A percentile compares a stretch with the other conserved stretches of the same genome.
Conservation (phyloP, 2,113 vertebrate species). For the Tenrec ecaudatus region DNA sequence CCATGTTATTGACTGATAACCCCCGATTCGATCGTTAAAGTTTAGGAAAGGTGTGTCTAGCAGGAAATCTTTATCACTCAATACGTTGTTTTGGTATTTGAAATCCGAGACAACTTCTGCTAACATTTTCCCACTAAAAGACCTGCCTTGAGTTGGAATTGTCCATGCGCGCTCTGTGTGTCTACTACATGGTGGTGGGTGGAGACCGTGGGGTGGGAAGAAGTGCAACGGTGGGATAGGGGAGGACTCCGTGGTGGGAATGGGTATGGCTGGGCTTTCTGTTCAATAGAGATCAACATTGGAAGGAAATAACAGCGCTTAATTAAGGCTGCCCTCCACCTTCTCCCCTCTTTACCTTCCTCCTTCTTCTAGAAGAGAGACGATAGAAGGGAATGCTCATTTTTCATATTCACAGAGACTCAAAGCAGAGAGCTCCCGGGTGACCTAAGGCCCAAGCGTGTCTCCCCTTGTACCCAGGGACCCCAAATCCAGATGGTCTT, state of each 20-base stretch:
- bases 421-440: not conserved
- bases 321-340: not conserved
- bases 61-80: not conserved
- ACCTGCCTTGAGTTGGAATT: constrained; percentile 20
- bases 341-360: not conserved
- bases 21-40: not conserved
- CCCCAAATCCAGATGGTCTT: not conserved
- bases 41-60: not conserved
- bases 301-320: not conserved
- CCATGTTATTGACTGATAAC: not conserved
- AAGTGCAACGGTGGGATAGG: not conserved
- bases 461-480: not conserved
- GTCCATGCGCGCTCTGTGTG: not conserved
- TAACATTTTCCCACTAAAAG: constrained; percentile 19
- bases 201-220: not conserved
- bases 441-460: not conserved
- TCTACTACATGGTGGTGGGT: not conserved
- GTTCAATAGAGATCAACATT: not conserved
- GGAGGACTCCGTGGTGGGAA: not conserved
- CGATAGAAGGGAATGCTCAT: not conserved
- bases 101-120: constrained; percentile 47
- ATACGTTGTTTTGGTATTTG: constrained; percentile 29
- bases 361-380: not conserved
- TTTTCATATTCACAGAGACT: constrained; percentile 21
- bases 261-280: not conserved